These are phyloP conservation scores for Petrolisthes manimaculis DNA, from an alignment of 2,888 invertebrate species.

Conservation along the genomic window DNA sequence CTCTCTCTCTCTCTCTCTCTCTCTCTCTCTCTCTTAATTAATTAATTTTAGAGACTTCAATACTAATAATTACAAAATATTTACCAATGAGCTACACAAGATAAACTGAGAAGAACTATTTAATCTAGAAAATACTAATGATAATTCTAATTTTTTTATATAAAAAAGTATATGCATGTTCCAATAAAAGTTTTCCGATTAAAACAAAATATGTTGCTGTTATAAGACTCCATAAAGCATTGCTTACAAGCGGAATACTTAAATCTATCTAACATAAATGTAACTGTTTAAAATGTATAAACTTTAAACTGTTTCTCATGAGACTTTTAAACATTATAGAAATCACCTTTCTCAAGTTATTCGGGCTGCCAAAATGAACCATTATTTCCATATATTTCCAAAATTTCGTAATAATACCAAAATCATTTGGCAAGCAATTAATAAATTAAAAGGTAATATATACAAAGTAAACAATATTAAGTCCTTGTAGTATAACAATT, in stretches of 20 bases:
- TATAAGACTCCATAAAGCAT: neutral
- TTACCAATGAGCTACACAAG: no score
- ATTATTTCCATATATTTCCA: neutral
- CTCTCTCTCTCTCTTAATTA: no score
- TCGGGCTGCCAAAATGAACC: neutral
- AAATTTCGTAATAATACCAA: slow-evolving; percentile 2
- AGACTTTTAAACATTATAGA: slow-evolving; percentile 14
- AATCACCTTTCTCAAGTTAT: neutral
- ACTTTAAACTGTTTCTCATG: neutral
- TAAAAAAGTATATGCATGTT: no score
- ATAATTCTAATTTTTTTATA: no score
- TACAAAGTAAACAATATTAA: neutral
- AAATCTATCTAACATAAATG: neutral
- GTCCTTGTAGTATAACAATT: neutral
- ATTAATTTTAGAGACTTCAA: slow-evolving; percentile 1
- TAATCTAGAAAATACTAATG: no score
- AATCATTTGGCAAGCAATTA: neutral
- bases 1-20: no score
- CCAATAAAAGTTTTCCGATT: neutral
- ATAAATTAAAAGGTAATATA: neutral
- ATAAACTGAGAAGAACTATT: no score
- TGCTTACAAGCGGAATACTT: neutral
- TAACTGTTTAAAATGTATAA: slow-evolving; percentile 3
- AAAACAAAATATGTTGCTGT: neutral
- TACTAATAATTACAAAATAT: neutral